These are phyloP conservation scores for Drosophila willistoni DNA, from an alignment of 1,140 invertebrate genomes.

Conservation along the genomic window DNA sequence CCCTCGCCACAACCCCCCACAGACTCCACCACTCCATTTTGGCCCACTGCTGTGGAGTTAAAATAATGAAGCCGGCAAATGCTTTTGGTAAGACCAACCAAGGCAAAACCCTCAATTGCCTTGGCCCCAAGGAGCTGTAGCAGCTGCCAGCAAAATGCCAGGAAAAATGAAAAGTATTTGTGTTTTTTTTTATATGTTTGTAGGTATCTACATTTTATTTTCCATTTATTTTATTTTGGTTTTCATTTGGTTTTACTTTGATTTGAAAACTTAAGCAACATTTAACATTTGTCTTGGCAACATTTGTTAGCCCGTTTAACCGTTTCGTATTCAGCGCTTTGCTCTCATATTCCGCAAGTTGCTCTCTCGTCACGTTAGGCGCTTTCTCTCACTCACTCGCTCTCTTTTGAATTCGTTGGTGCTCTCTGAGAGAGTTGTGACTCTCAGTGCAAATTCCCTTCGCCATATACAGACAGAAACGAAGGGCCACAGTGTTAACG, in stretches of 20 bases:
- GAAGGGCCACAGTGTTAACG: background rate
- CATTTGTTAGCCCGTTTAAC: slow-evolving; percentile 9
- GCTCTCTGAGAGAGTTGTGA: background rate
- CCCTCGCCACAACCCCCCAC: background rate
- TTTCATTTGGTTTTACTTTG: slow-evolving; percentile 7
- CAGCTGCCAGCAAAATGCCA: slow-evolving; percentile 25
- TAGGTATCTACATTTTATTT: background rate
- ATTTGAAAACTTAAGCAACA: slow-evolving; percentile 20
- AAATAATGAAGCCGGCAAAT: slow-evolving; percentile 36
- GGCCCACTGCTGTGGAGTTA: slow-evolving; percentile 9
- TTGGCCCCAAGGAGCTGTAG: slow-evolving; percentile 34
- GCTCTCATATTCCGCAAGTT: background rate
- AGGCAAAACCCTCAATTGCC: slow-evolving; percentile 24
- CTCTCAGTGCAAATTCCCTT: background rate
- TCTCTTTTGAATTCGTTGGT: background rate
- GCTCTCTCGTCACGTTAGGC: slow-evolving; percentile 17
- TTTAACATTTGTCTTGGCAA: slow-evolving; percentile 17
- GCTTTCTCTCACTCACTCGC: background rate
- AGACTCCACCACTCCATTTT: too few relatives aligned
- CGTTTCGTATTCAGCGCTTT: slow-evolving; percentile 14
- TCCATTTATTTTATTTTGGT: background rate
- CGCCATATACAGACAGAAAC: slow-evolving; percentile 7
- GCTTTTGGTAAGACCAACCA: background rate
- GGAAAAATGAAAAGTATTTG: slow-evolving; percentile 1
- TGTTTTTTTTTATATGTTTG: background rate